Evolutionary conservation across 2,113 vertebrate species (phyloP).

Genomic region (Rhinoderma darwinii): DNA sequence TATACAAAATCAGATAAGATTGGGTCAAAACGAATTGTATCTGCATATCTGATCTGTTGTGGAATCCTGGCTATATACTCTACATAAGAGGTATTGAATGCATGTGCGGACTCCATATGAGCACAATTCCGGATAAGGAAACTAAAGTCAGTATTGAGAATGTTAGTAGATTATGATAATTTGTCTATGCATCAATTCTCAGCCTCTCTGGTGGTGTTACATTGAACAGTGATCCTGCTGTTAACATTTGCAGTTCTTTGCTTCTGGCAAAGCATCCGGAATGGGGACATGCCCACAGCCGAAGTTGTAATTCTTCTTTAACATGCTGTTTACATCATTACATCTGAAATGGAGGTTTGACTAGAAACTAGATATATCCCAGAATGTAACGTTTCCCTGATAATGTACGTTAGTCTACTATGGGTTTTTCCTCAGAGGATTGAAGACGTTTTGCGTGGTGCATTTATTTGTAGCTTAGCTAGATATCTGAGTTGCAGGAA

Average conservation of each 20-base stretch:
- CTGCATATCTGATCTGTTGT: neutral
- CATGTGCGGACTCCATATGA: neutral
- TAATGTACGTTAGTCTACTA: neutral
- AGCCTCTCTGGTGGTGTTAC: neutral
- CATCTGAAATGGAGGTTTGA: neutral
- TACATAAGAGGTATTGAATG: neutral
- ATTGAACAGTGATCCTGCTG: neutral
- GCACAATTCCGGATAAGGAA: neutral
- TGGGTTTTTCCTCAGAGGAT: neutral
- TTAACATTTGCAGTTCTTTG: neutral
- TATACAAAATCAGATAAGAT: neutral
- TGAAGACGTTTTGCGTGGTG: neutral
- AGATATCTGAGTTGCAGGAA: no score
- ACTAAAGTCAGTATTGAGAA: neutral
- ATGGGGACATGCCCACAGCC: neutral
- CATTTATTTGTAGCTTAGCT: neutral
- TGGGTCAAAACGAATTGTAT: neutral
- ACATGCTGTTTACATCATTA: neutral
- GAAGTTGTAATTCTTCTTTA: neutral
- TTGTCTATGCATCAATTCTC: neutral
- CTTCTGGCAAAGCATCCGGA: neutral
- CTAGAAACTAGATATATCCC: neutral
- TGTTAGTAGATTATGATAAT: neutral
- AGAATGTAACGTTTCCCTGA: neutral
- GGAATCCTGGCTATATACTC: neutral